phyloP scores from a whole-genome alignment of 2,888 invertebrate species.

The Chaetogeoica ovagalla region DNA sequence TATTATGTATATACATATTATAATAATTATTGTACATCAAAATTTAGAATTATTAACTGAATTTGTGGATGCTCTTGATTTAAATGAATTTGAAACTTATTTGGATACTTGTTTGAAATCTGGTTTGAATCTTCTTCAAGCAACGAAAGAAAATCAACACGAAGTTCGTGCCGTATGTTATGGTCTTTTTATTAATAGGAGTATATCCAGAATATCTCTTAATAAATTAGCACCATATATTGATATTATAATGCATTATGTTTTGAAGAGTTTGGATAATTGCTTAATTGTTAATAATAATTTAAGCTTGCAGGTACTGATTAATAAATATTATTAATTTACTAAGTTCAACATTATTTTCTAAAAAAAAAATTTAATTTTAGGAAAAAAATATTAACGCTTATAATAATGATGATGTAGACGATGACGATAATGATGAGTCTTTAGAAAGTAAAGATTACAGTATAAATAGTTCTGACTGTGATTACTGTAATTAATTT shows the following conservation, averaged over 20 bases:
- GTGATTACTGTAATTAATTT: constrained; percentile 27
- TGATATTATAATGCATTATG: constrained; percentile 36
- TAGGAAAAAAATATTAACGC: constrained; percentile 37
- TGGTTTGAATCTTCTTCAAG: constrained; percentile 33
- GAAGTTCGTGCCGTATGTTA: constrained; percentile 47
- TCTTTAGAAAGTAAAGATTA: constrained; percentile 18
- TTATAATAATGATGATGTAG: constrained; percentile 19
- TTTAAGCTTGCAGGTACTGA: constrained; percentile 11
- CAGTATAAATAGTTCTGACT: constrained; percentile 7
- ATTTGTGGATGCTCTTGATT: constrained; percentile 47
- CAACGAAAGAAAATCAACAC: constrained; percentile 38
- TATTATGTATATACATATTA: background rate
- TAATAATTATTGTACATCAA: background rate
- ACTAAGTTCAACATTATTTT: background rate
- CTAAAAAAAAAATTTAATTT: background rate
- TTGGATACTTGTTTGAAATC: constrained; percentile 45
- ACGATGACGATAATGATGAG: constrained; percentile 35
- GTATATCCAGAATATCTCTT: constrained; percentile 36
- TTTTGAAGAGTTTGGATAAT: constrained; percentile 42
- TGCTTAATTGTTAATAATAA: constrained; percentile 25
- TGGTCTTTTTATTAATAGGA: constrained; percentile 39
- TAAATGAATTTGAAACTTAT: constrained; percentile 42
- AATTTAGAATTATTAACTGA: constrained; percentile 46
- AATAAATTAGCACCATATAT: constrained; percentile 27
- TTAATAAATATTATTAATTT: background rate